These are phyloP conservation scores for Caenorhabditis drosophilae DNA, from an alignment of 2,888 invertebrate species.

Conservation along the genomic window DNA sequence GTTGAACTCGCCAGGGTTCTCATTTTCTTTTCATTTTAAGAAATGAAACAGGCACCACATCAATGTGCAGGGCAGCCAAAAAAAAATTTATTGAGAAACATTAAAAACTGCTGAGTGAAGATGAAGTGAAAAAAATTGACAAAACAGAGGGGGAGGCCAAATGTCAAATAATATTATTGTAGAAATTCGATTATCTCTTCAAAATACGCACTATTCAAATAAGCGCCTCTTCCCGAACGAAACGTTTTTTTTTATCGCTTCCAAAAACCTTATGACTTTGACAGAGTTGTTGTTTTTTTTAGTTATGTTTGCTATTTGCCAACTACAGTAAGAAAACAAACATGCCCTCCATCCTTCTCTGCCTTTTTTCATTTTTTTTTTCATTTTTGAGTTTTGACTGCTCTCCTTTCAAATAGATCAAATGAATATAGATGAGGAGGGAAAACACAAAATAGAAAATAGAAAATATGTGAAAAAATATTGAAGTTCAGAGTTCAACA, in stretches of 20 bases:
- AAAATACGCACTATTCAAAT: too few species aligned
- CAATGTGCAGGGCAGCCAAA: neutral
- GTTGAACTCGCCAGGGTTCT: too few species aligned
- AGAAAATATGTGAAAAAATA: neutral
- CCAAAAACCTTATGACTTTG: neutral
- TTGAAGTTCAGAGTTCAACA: slow-evolving; percentile 2
- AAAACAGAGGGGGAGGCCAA: slow-evolving; percentile 2
- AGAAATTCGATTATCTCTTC: too few species aligned
- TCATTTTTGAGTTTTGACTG: too few species aligned
- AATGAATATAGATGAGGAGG: too few species aligned
- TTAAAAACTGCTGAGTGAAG: too few species aligned
- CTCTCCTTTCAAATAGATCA: too few species aligned
- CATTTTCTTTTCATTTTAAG: too few species aligned
- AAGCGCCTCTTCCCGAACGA: too few species aligned
- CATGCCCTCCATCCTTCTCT: neutral
- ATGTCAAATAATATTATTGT: too few species aligned
- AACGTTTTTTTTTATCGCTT: neutral
- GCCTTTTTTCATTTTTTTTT: slow-evolving; percentile 1
- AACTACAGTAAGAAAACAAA: neutral
- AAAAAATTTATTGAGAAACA: neutral
- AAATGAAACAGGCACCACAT: too few species aligned
- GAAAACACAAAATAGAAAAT: too few species aligned
- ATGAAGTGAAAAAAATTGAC: slow-evolving; percentile 1
- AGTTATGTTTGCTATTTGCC: neutral
- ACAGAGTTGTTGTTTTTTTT: neutral